phyloP scores from a whole-genome alignment of 2,797 vertebrate genomes.

The Vespertilio murinus region DNA sequence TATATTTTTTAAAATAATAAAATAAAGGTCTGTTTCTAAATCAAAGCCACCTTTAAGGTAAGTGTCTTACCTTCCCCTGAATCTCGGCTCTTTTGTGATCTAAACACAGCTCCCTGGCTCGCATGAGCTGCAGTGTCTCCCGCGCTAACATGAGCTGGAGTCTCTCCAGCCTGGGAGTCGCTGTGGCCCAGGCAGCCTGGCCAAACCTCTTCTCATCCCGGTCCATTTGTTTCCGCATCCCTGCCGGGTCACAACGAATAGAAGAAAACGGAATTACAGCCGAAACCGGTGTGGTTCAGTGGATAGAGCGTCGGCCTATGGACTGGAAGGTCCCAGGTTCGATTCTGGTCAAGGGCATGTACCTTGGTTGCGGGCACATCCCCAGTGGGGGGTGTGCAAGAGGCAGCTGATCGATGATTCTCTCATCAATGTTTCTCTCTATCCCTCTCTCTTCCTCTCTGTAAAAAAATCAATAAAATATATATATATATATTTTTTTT shows the following conservation, averaged over 20 bases:
- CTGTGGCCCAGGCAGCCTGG: conserved; percentile 91
- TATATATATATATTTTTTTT: no score
- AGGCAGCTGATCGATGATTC: no score
- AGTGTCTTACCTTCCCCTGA: conserved; percentile 85
- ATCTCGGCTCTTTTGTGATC: conserved; percentile 89
- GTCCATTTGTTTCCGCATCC: conserved; percentile 94
- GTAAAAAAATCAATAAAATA: no score
- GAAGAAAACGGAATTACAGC: neutral
- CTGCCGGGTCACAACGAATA: conserved; percentile 80
- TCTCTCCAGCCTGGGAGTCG: conserved; percentile 91
- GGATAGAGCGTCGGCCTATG: no score
- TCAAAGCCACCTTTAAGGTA: neutral
- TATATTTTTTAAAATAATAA: neutral
- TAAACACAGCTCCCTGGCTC: conserved; percentile 93
- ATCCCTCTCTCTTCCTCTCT: no score
- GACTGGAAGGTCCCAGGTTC: no score
- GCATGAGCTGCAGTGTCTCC: conserved; percentile 94
- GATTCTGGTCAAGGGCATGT: no score
- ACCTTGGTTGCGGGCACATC: no score
- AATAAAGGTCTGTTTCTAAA: neutral
- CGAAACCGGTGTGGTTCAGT: no score
- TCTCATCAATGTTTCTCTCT: no score
- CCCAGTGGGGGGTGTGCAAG: no score
- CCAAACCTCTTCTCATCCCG: conserved; percentile 91
- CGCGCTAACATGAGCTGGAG: conserved; percentile 92